Percentiles rank a stretch among this genome's conserved stretches.
phyloP scores from a whole-genome alignment of 2,888 invertebrate species.

The Lepidocyrtoides sp. region DNA sequence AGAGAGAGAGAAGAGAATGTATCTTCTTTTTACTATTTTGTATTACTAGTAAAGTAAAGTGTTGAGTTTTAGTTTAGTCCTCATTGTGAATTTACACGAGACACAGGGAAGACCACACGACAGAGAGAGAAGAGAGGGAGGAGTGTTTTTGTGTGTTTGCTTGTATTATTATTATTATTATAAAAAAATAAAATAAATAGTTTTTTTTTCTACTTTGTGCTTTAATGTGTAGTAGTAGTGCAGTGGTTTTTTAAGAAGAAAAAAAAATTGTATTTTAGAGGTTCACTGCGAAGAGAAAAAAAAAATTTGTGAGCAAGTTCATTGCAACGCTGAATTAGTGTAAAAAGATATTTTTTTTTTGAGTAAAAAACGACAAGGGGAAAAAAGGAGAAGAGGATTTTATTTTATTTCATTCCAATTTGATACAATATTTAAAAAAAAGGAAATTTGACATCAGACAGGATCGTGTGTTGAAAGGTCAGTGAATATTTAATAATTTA shows the following conservation, averaged over 20 bases:
- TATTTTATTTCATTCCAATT: not conserved
- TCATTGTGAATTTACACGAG: conserved; percentile 70
- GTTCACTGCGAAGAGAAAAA: no score
- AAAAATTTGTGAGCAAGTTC: not conserved
- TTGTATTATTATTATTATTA: not conserved
- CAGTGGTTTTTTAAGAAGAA: no score
- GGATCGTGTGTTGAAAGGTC: not conserved
- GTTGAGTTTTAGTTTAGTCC: conserved; percentile 48
- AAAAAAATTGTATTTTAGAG: no score
- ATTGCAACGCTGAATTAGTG: not conserved
- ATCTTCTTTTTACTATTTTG: not conserved
- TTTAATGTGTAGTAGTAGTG: not conserved
- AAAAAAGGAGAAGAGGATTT: not conserved
- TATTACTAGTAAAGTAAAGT: conserved; percentile 9
- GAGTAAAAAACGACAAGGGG: no score
- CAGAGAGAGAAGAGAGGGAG: not conserved
- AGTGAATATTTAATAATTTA: no score
- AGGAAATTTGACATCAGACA: no score
- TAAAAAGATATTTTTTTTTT: not conserved
- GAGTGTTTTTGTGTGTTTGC: not conserved
- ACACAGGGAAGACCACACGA: conserved; percentile 41
- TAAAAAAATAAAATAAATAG: not conserved
- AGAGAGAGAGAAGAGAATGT: not conserved
- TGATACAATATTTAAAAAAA: no score
- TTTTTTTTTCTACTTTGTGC: not conserved